Base-by-base conservation (phyloP, 2,888 invertebrate species). In the Idaea straminata region DNA sequence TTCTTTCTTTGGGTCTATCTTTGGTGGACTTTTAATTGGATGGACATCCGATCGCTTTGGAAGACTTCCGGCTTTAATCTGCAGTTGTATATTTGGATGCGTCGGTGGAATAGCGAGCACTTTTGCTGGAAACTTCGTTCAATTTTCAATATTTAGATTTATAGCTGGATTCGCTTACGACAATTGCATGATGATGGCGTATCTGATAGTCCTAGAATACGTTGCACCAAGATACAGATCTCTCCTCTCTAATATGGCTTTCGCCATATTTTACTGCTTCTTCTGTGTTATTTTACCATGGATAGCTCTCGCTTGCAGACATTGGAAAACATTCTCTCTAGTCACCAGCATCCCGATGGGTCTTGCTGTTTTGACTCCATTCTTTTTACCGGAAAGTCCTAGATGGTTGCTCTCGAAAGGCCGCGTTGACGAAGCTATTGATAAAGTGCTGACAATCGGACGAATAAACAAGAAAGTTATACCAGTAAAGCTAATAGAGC, bases 151-250 rank as follows among this genome's bases (percentile, higher is more conserved):
- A 6, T 79, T 81, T 61, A 78, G 88, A 69, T 87, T 87, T 61
- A 73, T 88, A 4, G 81, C 81, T 77, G 88, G 87, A 59, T 83
- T 87, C 79, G 74, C 86, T 1, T 87, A 85, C 63, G 88, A 88
- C 62, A 87, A 85, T 62, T 84, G 84, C 58, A 83, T 86, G 81
- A 80, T 83, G 67, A 85, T 87, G 83, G 77, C 80, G 1, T 88
- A 86, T 67, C 77, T 87, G 1, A 70, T 87, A 3, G 77, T 86
- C 15, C 73, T 88, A 59, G 88, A 88, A 75, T 88, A 87, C 62
- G 78, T 84, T 4, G 83, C 84, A 13, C 88, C 88, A 57, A 86
- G 79, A 62, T 86, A 88, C 66, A 84, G 86, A 72, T 82, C 85
- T 15, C 60, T 87, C 5, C 69, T 87, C 60, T 77, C 86, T 5